Evolutionary conservation across 35 echinoderm and acorn worm species (phyloP).

Genomic region (Ophiothrix spiculata): DNA sequence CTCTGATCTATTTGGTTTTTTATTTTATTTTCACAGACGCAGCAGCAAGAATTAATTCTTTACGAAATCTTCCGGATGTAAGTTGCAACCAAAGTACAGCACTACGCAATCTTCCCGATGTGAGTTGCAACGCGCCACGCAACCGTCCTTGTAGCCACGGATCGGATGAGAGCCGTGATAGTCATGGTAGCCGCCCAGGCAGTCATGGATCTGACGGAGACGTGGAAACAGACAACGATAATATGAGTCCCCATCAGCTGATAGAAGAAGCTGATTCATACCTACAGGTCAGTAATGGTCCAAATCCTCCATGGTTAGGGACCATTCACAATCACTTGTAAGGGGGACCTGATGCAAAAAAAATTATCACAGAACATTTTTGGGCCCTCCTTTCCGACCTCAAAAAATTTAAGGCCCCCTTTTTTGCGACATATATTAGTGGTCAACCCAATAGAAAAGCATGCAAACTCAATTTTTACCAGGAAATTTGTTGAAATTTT

Average conservation of each 20-base stretch:
- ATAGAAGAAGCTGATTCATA: not conserved
- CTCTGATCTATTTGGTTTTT: not conserved
- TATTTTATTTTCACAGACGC: not conserved
- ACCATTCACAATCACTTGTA: too few species aligned
- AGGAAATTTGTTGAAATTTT: too few species aligned
- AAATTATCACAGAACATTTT: too few species aligned
- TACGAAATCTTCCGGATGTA: constrained; percentile 1
- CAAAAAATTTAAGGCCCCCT: too few species aligned
- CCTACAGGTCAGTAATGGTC: too few species aligned
- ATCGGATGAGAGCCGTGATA: not conserved
- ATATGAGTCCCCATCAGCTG: not conserved
- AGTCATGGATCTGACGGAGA: constrained; percentile 3
- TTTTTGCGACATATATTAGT: too few species aligned
- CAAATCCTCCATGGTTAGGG: too few species aligned
- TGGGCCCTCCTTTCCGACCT: too few species aligned
- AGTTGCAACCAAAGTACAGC: too few species aligned
- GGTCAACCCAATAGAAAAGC: too few species aligned
- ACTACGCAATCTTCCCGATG: not conserved
- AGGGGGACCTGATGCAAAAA: too few species aligned
- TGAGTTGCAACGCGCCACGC: not conserved
- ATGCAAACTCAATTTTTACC: too few species aligned
- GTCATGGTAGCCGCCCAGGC: not conserved
- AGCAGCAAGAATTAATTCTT: constrained; percentile 2
- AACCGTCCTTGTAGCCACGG: not conserved
- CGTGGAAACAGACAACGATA: not conserved